Evolutionary conservation across 2,797 vertebrate species (phyloP).

Genomic region (Miichthys miiuy): DNA sequence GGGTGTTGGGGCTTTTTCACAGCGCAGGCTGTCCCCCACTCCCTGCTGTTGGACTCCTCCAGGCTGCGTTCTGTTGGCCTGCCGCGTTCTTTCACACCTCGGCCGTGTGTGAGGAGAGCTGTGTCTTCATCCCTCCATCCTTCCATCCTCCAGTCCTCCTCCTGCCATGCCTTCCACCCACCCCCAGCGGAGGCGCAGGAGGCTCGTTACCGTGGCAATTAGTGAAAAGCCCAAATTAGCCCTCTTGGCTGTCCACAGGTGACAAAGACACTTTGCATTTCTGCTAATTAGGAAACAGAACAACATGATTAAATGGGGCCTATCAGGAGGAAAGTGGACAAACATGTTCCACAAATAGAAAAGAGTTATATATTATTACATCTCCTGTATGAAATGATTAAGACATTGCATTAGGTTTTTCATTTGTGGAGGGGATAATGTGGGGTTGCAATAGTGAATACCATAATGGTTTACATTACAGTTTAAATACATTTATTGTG

Average conservation of each 20-base stretch:
- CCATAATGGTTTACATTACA: conserved; percentile 52
- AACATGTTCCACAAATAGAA: conserved; percentile 80
- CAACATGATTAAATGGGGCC: conserved; percentile 85
- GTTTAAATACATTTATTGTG: conserved; percentile 46
- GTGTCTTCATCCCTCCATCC: conserved; percentile 85
- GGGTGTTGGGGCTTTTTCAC: conserved; percentile 85
- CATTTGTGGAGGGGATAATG: conserved; percentile 63
- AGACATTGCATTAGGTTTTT: conserved; percentile 72
- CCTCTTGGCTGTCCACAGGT: conserved; percentile 89
- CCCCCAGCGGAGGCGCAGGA: conserved; percentile 86
- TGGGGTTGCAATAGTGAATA: conserved; percentile 58
- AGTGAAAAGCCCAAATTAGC: conserved; percentile 89
- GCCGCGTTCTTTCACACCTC: conserved; percentile 88
- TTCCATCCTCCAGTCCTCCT: conserved; percentile 82
- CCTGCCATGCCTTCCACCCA: conserved; percentile 85
- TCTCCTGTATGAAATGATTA: conserved; percentile 75
- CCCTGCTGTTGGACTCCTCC: conserved; percentile 86
- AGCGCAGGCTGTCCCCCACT: conserved; percentile 84
- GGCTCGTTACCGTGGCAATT: conserved; percentile 91
- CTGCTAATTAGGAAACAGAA: conserved; percentile 89
- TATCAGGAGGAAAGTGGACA: conserved; percentile 81
- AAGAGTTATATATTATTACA: conserved; percentile 72
- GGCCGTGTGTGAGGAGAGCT: conserved; percentile 83
- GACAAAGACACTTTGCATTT: conserved; percentile 89
- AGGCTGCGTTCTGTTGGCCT: conserved; percentile 86